These are phyloP conservation scores for Parnassius apollo DNA, from an alignment of 2,888 invertebrate genomes.

Conservation along the genomic window DNA sequence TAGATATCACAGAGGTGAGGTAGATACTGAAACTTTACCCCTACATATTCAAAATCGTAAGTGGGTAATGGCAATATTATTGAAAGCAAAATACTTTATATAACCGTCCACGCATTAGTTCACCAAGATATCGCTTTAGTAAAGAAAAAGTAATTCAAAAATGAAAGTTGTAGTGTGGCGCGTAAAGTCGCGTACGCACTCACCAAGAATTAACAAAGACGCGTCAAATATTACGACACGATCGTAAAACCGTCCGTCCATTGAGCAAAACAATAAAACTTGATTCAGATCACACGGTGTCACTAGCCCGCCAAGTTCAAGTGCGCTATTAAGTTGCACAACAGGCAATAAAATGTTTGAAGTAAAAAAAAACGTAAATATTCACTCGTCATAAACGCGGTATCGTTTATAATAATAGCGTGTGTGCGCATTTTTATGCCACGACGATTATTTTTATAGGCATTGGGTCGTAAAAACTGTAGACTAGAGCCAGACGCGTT, in stretches of 20 bases:
- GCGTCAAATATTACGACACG: slow-evolving; percentile 72
- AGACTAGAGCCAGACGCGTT: slow-evolving; percentile 76
- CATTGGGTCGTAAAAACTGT: slow-evolving; percentile 71
- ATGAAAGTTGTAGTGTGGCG: slow-evolving; percentile 55
- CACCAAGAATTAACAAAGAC: slow-evolving; percentile 49
- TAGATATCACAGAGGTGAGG: slow-evolving; percentile 10
- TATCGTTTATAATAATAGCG: slow-evolving; percentile 58
- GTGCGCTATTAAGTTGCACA: slow-evolving; percentile 77
- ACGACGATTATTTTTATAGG: slow-evolving; percentile 73
- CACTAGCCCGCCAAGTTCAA: slow-evolving; percentile 78
- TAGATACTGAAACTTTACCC: slow-evolving; percentile 9
- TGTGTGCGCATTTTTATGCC: slow-evolving; percentile 51
- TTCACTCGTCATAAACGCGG: slow-evolving; percentile 49
- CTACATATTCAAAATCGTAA: slow-evolving; percentile 16
- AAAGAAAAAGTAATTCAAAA: slow-evolving; percentile 43
- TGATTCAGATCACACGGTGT: slow-evolving; percentile 77
- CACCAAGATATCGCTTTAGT: not conserved
- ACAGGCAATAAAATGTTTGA: slow-evolving; percentile 67
- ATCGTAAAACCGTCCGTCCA: slow-evolving; percentile 75
- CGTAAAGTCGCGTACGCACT: slow-evolving; percentile 49
- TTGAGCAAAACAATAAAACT: slow-evolving; percentile 77
- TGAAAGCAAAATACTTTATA: not conserved
- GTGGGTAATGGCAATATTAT: slow-evolving; percentile 10
- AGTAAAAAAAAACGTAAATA: slow-evolving; percentile 68
- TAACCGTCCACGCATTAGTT: not conserved